phyloP scores from a whole-genome alignment of 2,113 vertebrate species.

The Microcebus murinus region DNA sequence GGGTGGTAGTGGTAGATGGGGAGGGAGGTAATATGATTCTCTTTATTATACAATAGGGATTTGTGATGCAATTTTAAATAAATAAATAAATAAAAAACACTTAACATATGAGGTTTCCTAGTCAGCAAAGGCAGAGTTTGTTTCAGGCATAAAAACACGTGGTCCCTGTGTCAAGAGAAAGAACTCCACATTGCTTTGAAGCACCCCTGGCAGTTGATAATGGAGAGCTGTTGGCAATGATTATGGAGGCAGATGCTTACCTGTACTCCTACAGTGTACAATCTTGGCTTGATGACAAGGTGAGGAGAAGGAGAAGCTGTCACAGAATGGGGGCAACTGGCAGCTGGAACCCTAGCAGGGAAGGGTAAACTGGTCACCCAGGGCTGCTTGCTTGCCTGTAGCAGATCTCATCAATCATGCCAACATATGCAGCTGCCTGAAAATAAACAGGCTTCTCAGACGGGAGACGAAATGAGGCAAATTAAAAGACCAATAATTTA shows the following conservation, averaged over 20 bases:
- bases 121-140: conserved; percentile 65
- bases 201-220: conserved; percentile 84
- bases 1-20: background rate
- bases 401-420: conserved; percentile 80
- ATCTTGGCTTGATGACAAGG: conserved; percentile 88
- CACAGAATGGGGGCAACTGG: conserved; percentile 86
- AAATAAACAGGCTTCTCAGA: conserved; percentile 76
- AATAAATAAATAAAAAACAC: conserved; percentile 50
- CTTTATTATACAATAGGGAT: conserved; percentile 64
- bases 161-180: conserved; percentile 75
- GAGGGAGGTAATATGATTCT: background rate
- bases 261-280: conserved; percentile 84
- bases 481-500: conserved; percentile 78
- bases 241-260: conserved; percentile 88
- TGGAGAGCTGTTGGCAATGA: conserved; percentile 86
- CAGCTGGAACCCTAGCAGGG: conserved; percentile 83
- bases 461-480: conserved; percentile 59
- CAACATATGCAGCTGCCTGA: conserved; percentile 80
- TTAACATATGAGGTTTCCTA: conserved; percentile 68
- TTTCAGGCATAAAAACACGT: conserved; percentile 66
- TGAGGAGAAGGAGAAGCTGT: conserved; percentile 88
- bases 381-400: conserved; percentile 79
- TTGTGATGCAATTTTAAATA: conserved; percentile 65
- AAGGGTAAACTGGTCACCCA: conserved; percentile 87
- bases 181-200: conserved; percentile 72